These are phyloP conservation scores for Acanthis flammea DNA, from an alignment of 2,797 vertebrate genomes.

Conservation along the genomic window DNA sequence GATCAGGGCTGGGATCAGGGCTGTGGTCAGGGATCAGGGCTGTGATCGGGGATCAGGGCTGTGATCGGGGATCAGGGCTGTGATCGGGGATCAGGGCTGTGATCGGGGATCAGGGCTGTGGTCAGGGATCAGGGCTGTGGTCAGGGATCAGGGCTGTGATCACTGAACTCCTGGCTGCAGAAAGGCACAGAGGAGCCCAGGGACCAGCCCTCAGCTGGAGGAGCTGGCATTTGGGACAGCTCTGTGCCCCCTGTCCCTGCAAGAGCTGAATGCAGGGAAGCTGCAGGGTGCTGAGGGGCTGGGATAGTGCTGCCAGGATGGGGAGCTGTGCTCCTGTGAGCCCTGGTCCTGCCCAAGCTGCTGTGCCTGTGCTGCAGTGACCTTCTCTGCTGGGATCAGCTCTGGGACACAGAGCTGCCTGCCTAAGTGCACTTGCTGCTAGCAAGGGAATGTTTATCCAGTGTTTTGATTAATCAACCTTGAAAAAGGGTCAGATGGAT, in stretches of 20 bases:
- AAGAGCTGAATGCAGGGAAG: background rate
- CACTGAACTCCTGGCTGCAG: background rate
- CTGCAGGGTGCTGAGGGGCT: background rate
- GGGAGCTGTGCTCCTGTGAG: background rate
- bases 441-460: background rate
- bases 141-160: background rate
- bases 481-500: slow-evolving; percentile 32
- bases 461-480: slow-evolving; percentile 19
- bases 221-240: background rate
- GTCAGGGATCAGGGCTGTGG: background rate
- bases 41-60: no score
- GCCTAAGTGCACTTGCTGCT: background rate
- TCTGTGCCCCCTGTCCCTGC: background rate
- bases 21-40: no score
- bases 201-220: background rate
- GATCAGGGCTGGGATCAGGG: no score
- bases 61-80: no score
- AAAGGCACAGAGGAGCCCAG: background rate
- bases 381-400: slow-evolving; percentile 1
- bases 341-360: background rate
- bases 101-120: no score
- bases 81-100: no score
- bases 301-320: background rate
- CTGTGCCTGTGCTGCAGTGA: background rate
- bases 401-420: accelerated